A percentile compares a stretch with the other conserved stretches of the same genome.
Conservation (phyloP, 2,888 invertebrate species). For the Didymodactylos carnosus region DNA sequence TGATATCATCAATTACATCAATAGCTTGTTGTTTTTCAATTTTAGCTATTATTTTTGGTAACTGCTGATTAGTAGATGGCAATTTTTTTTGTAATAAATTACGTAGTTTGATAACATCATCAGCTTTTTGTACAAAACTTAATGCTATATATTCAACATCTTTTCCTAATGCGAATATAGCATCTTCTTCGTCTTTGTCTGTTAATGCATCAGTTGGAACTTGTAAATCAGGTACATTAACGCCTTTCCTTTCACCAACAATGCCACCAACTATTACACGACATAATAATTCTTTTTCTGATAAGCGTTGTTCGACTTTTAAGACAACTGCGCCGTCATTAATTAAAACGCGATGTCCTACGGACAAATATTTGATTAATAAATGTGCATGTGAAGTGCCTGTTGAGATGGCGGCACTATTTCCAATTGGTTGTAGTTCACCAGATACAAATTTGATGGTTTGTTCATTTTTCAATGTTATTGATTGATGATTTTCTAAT, state of each 20-base stretch:
- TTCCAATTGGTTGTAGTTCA: neutral
- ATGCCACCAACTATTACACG: neutral
- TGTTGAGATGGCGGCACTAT: neutral
- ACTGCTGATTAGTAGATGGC: too few species aligned
- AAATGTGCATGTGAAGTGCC: neutral
- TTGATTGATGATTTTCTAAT: neutral
- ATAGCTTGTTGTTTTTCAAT: constrained; percentile 35
- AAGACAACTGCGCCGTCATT: neutral
- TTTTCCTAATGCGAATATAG: neutral
- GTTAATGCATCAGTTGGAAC: neutral
- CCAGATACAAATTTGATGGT: neutral
- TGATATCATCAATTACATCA: constrained; percentile 63
- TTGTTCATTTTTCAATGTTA: neutral
- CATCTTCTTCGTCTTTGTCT: neutral
- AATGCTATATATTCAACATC: neutral
- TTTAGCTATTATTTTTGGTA: neutral
- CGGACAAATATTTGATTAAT: neutral
- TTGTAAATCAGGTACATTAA: neutral
- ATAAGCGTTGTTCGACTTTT: neutral
- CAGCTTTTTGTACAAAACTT: neutral
- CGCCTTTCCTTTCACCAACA: neutral
- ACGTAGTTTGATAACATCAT: neutral
- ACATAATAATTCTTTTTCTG: neutral
- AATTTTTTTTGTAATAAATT: neutral
- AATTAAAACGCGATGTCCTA: neutral